Evolutionary conservation across 2,797 vertebrate species (phyloP).

Genomic region (Dermochelys coriacea): DNA sequence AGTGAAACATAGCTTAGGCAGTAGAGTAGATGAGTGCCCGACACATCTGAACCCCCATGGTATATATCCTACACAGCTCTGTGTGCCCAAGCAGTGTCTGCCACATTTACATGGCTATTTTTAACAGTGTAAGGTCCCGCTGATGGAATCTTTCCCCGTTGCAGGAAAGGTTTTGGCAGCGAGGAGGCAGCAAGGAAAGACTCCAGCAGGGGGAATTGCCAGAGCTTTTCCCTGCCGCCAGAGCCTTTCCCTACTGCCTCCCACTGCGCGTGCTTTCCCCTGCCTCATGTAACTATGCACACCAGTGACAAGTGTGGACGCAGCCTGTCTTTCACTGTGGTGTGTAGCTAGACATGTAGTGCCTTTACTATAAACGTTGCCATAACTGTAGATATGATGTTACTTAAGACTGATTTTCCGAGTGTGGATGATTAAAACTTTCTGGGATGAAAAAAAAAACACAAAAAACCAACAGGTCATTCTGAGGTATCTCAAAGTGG

Average conservation of each 20-base stretch:
- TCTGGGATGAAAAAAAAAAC: not conserved
- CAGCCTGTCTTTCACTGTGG: too few relatives aligned
- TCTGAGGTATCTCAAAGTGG: not conserved
- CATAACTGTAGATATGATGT: too few relatives aligned
- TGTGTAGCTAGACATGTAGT: not conserved
- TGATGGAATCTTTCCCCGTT: not conserved
- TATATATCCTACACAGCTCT: not conserved
- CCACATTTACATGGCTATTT: not conserved
- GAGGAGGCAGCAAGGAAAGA: too few relatives aligned
- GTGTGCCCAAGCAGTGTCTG: not conserved
- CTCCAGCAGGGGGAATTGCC: too few relatives aligned
- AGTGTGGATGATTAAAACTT: not conserved
- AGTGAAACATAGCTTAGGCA: not conserved
- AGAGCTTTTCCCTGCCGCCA: not conserved
- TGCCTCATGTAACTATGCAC: too few relatives aligned
- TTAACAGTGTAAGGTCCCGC: too few relatives aligned
- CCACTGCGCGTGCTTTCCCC: too few relatives aligned
- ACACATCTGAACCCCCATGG: not conserved
- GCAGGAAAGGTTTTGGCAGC: not conserved
- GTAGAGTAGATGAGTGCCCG: not conserved
- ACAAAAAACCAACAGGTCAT: not conserved
- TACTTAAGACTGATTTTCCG: too few relatives aligned
- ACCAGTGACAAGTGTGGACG: too few relatives aligned
- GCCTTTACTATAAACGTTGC: not conserved
- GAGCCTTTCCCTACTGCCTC: too few relatives aligned